Base-by-base conservation (phyloP, 2,797 vertebrate genomes). In the Myotis daubentonii region DNA sequence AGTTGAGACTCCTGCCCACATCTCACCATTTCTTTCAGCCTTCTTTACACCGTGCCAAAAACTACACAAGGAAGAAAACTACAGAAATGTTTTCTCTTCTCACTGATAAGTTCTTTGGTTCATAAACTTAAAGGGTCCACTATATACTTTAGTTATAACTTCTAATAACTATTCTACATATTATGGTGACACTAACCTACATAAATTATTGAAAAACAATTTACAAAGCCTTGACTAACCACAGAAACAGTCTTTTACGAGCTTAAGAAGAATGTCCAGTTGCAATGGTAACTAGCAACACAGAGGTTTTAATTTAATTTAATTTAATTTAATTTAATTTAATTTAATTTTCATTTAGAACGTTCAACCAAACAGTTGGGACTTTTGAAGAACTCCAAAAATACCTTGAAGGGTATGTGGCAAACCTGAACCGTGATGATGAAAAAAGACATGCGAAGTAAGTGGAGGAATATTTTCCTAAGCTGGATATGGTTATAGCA, bases 371-470 rank as follows among this genome's bases (percentile, higher is more conserved):
- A 97, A 99, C 99, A 0, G 99, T 99, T 25, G 99, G 99, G 76
- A 99, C 99, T 49, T 99, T 99, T 28, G 99, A 99, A 51, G 99
- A 99, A 97, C 99, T 99, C 92, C 99, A 99, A 97, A 99, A 98
- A 78, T 99, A 99, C 96, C 99, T 99, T 30, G 99, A 99, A 96
- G 99, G 99, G 36, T 99, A 99, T 55, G 99, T 99, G 97, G 99
- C 99, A 2, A 99, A 98, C 9, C 98, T 99, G 33, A 98, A 99
- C 60, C 98, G 97, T 0, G 99, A 99, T 28, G 99, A 99, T 97
- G 98, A 99, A 97, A 99, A 99, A 97, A 98, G 99, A 93, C 98
- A 99, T 3, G 99, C 99, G 0, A 99, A 98, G 99, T 99, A 98
- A 98, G 98, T 98, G 72, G n/a, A 15, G 3, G 11, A 22, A 9